Percentiles rank a stretch among this genome's conserved stretches.
Conservation (phyloP, 64 coral and sea anemone genomes). For the Platygyra sinensis region DNA sequence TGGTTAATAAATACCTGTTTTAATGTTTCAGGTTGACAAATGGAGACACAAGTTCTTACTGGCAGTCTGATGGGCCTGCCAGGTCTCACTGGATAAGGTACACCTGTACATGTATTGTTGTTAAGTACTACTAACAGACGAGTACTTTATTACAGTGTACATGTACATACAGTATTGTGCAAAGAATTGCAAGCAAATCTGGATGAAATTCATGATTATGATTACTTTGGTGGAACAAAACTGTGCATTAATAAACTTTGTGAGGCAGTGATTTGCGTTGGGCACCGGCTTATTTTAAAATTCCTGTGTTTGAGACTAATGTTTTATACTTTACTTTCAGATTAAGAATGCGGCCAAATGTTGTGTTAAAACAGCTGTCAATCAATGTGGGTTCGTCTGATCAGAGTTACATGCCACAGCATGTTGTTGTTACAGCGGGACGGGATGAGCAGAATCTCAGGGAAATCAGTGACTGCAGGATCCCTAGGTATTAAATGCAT, state of each 20-base stretch:
- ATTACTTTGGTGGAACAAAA: too few species aligned
- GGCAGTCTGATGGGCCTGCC: slow-evolving; percentile 99
- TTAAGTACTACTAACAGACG: too few species aligned
- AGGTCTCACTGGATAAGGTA: slow-evolving; percentile 99
- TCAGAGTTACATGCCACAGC: slow-evolving; percentile 99
- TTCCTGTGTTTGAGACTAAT: too few species aligned
- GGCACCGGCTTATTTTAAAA: too few species aligned
- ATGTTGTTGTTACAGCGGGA: slow-evolving; percentile 91
- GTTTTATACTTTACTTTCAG: slow-evolving; percentile 17
- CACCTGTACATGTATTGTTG: too few species aligned
- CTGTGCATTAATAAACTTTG: too few species aligned
- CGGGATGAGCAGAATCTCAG: slow-evolving; percentile 93
- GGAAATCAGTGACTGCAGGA: slow-evolving; percentile 93
- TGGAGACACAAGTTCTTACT: slow-evolving; percentile 90
- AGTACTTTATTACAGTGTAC: not conserved
- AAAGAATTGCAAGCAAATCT: too few species aligned
- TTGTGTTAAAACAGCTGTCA: slow-evolving; percentile 96
- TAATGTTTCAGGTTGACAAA: slow-evolving; percentile 80
- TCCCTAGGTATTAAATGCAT: slow-evolving; percentile 67
- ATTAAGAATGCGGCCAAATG: slow-evolving; percentile 95
- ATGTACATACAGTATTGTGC: too few species aligned
- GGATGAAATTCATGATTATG: too few species aligned
- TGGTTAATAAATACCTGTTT: not conserved
- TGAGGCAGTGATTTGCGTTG: too few species aligned
- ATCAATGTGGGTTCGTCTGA: slow-evolving; percentile 95